phyloP scores from a whole-genome alignment of 2,888 invertebrate genomes.

The Exocentrus adspersus region DNA sequence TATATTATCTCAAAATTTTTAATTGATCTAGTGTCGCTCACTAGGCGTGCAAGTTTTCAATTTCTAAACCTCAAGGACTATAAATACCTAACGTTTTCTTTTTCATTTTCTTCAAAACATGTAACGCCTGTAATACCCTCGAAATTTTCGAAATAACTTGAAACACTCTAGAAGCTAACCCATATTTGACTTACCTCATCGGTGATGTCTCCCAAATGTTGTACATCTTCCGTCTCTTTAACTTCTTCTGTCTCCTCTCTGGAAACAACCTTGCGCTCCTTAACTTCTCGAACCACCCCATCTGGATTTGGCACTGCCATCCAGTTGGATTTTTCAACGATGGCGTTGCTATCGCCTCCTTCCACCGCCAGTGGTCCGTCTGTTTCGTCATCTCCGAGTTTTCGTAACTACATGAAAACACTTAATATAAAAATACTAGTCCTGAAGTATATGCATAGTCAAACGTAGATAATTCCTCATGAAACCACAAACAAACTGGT shows the following conservation, averaged over 20 bases:
- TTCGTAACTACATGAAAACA: constrained; percentile 54
- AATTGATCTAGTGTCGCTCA: too few species aligned
- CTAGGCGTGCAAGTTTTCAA: too few species aligned
- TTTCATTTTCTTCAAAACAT: too few species aligned
- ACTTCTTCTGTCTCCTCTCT: constrained; percentile 85
- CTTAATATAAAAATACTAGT: too few species aligned
- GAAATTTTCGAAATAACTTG: too few species aligned
- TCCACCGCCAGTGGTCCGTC: constrained; percentile 51
- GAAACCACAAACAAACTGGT: too few species aligned
- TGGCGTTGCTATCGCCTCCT: constrained; percentile 40
- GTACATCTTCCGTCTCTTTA: constrained; percentile 85
- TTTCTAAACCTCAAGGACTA: too few species aligned
- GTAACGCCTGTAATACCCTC: too few species aligned
- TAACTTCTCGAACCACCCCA: constrained; percentile 83
- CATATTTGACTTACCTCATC: constrained; percentile 75
- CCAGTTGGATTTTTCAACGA: constrained; percentile 61
- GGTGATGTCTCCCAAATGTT: constrained; percentile 84
- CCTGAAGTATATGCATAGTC: too few species aligned
- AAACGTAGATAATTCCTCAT: too few species aligned
- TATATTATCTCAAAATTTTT: too few species aligned
- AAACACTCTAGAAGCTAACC: neutral
- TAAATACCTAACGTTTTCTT: too few species aligned
- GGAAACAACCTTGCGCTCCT: constrained; percentile 81
- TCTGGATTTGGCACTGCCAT: constrained; percentile 74
- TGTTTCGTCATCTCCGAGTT: constrained; percentile 59